phyloP scores from a whole-genome alignment of 2,113 vertebrate genomes.

The Eleginops maclovinus region DNA sequence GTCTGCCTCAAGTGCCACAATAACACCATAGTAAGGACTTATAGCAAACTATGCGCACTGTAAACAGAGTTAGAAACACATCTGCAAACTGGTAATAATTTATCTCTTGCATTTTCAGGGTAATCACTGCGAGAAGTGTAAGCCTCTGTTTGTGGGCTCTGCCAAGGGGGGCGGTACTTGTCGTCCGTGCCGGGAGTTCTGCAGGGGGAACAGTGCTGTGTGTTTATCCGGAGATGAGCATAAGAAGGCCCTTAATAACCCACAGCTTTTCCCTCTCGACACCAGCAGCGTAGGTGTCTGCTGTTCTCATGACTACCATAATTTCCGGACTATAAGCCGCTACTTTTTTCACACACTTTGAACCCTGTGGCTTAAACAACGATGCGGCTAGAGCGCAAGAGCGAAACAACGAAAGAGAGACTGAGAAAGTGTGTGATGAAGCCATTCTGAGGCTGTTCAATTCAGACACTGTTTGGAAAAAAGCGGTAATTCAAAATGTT shows the following conservation, averaged over 20 bases:
- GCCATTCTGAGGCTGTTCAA: too few relatives aligned
- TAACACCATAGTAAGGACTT: constrained; percentile 86
- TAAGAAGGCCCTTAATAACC: constrained; percentile 83
- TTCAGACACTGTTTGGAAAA: too few relatives aligned
- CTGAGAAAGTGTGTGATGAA: too few relatives aligned
- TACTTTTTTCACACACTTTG: too few relatives aligned
- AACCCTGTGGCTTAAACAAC: too few relatives aligned
- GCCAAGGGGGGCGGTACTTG: constrained; percentile 89
- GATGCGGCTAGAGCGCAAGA: too few relatives aligned
- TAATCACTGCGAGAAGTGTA: constrained; percentile 92
- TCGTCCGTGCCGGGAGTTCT: constrained; percentile 89
- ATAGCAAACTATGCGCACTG: background rate
- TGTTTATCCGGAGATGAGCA: constrained; percentile 89
- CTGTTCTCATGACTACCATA: background rate
- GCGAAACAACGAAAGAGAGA: too few relatives aligned
- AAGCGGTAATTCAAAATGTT: too few relatives aligned
- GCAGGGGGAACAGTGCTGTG: constrained; percentile 89
- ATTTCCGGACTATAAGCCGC: too few relatives aligned
- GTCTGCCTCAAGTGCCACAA: constrained; percentile 90
- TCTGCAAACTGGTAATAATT: constrained; percentile 1
- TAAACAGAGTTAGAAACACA: background rate
- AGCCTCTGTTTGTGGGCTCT: constrained; percentile 91
- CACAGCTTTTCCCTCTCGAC: constrained; percentile 84
- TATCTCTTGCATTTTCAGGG: constrained; percentile 77
- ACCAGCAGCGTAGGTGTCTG: constrained; percentile 79